Base-by-base conservation (phyloP, 1,140 invertebrate genomes). In the Cherax destructor region DNA sequence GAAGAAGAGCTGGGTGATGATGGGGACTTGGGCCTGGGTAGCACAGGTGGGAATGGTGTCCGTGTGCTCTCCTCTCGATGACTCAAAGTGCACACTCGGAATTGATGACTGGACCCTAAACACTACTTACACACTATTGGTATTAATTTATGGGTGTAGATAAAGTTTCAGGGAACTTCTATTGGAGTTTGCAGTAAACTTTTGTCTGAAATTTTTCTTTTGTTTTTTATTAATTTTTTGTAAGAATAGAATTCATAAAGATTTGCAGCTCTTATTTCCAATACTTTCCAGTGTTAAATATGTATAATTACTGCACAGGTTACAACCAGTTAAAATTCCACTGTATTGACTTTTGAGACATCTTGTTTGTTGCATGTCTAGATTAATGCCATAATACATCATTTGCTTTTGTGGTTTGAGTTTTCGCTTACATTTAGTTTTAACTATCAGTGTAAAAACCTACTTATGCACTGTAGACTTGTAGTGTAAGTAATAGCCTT, bases 1-100 rank as follows among this genome's bases (percentile, higher is more conserved):
- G 86, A 79, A 77, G 76, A 79, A 49, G 24, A 84, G 24, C 65
- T 61, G 81, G 88, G 86, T 85, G 86, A 80, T 88, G 74, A 80
- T 69, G 69, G 88, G 88, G 88, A 84, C 52, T 84, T 90, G 83
- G 88, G 88, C 65, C 81, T 90, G 72, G 88, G 80, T 16, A 72
- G 72, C 52, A 81, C 86, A 88, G 86, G 86, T 88, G 86, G 86
- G 86, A 87, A 80, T 56, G 21, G 52, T 79, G 18, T 87, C 47
- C 24, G 50, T 18, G 24, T 65, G 74, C 41, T 10, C 10, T 6
- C 21, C 24, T 30, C 69, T 74, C 24, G 21, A 30, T 24, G n/a
- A 30, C n/a, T 74, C 69, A 30, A 10, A 24, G n/a, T 74, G 24
- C n/a, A 74, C 69, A 74, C 69, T 74, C 1, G 7, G 24, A 74